Conservation (phyloP, 92 coral and sea anemone genomes). For the Palythoa heliodiscus region DNA sequence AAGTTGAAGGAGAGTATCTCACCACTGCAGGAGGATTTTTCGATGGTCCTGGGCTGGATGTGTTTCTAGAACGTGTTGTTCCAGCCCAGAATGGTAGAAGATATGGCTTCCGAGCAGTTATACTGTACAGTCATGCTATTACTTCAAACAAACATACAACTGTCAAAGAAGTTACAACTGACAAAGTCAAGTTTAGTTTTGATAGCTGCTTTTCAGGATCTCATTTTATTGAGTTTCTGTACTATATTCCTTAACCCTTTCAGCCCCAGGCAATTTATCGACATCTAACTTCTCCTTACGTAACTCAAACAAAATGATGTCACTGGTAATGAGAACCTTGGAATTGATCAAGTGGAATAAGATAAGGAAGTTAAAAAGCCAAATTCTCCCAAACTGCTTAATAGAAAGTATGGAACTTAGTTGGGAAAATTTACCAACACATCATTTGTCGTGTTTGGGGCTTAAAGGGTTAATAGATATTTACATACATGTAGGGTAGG, state of each 20-base stretch:
- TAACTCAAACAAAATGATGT: too few species aligned
- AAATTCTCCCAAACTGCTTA: too few species aligned
- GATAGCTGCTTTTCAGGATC: conserved; percentile 43
- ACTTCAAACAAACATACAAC: conserved; percentile 37
- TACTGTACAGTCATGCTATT: conserved; percentile 30
- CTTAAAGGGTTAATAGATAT: too few species aligned
- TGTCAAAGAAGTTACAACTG: conserved; percentile 40
- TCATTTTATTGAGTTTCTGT: conserved; percentile 38
- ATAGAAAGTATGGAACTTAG: too few species aligned
- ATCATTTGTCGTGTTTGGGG: too few species aligned
- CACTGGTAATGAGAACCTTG: too few species aligned
- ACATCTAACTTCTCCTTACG: too few species aligned
- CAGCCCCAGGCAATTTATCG: too few species aligned
- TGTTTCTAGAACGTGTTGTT: conserved; percentile 30
- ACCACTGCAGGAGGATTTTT: conserved; percentile 33
- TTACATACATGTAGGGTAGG: too few species aligned
- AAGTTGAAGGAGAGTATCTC: conserved; percentile 26
- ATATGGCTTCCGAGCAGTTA: conserved; percentile 40
- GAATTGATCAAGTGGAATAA: too few species aligned
- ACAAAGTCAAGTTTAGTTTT: conserved; percentile 22
- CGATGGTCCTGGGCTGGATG: conserved; percentile 24
- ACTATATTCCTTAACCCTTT: not conserved
- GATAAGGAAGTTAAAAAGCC: too few species aligned
- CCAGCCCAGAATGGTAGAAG: conserved; percentile 37
- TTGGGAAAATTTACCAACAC: too few species aligned